These are phyloP conservation scores for Musca vetustissima DNA, from an alignment of 1,140 invertebrate genomes.

Conservation along the genomic window DNA sequence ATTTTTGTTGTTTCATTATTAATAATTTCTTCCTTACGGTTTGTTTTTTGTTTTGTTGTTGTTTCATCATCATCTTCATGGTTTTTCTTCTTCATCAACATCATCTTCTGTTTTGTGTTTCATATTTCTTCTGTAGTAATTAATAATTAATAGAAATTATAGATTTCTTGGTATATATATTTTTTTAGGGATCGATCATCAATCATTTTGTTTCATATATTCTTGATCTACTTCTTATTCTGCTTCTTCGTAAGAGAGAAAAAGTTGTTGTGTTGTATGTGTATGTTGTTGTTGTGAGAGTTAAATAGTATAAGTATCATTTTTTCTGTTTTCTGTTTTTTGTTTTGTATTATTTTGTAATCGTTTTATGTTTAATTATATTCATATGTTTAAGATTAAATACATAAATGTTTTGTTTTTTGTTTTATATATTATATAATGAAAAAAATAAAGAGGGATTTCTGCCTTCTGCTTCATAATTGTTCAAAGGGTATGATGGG, in stretches of 20 bases:
- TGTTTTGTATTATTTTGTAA: constrained; percentile 14
- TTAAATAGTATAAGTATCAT: constrained; percentile 15
- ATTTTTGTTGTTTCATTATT: constrained; percentile 34
- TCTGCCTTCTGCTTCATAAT: constrained; percentile 30
- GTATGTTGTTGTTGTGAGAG: no score
- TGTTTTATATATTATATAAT: constrained; percentile 21
- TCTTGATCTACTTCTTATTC: no score
- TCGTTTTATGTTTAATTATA: constrained; percentile 16
- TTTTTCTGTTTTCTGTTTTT: background rate
- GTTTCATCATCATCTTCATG: constrained; percentile 9
- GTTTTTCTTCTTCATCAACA: no score
- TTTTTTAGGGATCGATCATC: no score
- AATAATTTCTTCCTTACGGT: constrained; percentile 43
- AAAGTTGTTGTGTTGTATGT: no score
- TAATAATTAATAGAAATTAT: constrained; percentile 28
- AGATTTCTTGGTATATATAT: constrained; percentile 5
- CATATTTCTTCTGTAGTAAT: constrained; percentile 5
- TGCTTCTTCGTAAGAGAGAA: no score
- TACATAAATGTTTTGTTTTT: constrained; percentile 26
- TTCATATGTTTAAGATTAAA: constrained; percentile 19
- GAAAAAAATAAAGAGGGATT: constrained; percentile 26
- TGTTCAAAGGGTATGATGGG: background rate
- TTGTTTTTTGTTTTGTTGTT: no score
- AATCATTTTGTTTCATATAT: constrained; percentile 3
- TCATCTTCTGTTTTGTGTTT: background rate